Percentiles rank a stretch among this genome's conserved stretches.
These are phyloP conservation scores for Ptychobarbus kaznakovi DNA, from an alignment of 2,797 vertebrate species.

Conservation along the genomic window DNA sequence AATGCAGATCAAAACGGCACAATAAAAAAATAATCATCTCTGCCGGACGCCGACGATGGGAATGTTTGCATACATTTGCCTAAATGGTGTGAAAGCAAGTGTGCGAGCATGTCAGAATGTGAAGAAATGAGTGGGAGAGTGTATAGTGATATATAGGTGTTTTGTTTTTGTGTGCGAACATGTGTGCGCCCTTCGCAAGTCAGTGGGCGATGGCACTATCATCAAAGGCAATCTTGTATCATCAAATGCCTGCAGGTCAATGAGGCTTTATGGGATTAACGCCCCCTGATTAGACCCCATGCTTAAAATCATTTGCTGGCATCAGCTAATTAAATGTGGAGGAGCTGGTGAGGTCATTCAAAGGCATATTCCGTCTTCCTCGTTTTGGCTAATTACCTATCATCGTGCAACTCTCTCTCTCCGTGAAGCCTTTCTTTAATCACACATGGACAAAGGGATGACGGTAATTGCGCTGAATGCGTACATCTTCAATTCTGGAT, in stretches of 20 bases:
- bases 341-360: slow-evolving; percentile 52
- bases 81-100: background rate
- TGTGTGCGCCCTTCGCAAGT: background rate
- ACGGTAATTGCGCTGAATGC: slow-evolving; percentile 50
- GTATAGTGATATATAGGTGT: background rate
- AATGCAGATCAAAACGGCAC: slow-evolving; percentile 37
- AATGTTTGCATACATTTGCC: slow-evolving; percentile 40
- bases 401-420: slow-evolving; percentile 60
- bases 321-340: slow-evolving; percentile 61
- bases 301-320: slow-evolving; percentile 55
- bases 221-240: slow-evolving; percentile 55
- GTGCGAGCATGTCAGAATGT: background rate
- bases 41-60: background rate
- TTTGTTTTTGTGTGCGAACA: slow-evolving; percentile 13
- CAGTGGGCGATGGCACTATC: slow-evolving; percentile 29
- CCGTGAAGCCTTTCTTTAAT: slow-evolving; percentile 71
- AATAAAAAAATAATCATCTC: slow-evolving; percentile 45
- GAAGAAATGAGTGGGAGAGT: slow-evolving; percentile 25
- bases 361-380: slow-evolving; percentile 63
- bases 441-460: slow-evolving; percentile 69
- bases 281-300: slow-evolving; percentile 51
- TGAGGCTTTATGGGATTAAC: slow-evolving; percentile 60
- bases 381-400: slow-evolving; percentile 66
- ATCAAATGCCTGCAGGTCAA: slow-evolving; percentile 55
- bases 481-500: slow-evolving; percentile 63